Evolutionary conservation across 2,797 vertebrate genomes (phyloP), one percentile per base, ranked within the genome.

Genomic region (Cyclura pinguis): DNA sequence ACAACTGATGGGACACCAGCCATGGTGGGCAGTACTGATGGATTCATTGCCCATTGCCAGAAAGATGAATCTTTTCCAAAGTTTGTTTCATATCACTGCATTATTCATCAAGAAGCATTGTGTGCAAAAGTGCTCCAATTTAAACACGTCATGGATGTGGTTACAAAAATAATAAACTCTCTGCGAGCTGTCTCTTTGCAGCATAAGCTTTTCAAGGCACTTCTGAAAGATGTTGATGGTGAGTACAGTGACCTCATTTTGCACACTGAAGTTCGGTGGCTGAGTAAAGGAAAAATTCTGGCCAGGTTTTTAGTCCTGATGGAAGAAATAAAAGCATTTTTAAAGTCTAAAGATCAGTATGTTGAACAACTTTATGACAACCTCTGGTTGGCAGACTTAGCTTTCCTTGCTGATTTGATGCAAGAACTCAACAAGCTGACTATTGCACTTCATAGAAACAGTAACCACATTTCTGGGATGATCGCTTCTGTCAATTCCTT

Each of bases 281-380:
- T 88, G 32, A 80, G 62, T 35, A 80, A 80, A 69, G 86, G 86
- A 1, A 88, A 88, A 27, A 62, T 88, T 16, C 59, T 88, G 7
- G 77, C 86, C 86, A 88, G 86, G 16, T 88, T 88, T 80, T 72
- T 88, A 69, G 80, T 67, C 86, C 47, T 88, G 77, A 69, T 80
- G n/a, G 86, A 88, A 55, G 86, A 88, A 55, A 88, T 88, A 35
- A 88, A 80, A 18, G 77, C 47, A 0, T 88, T 88, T 38, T 80
- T 88, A 24, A 80, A 62, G 20, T 80, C 86, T 64, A 64, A 64
- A 64, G 62, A 64, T 20, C 62, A 64, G 5, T 64, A 64, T 64
- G 62, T 64, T 24, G 12, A 64, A 64, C 62, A 64, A 16, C 62
- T 64, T 18, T 18, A 64, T 64, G 22, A 64, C 22, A 64, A 64